A percentile compares a stretch with the other conserved stretches of the same genome.
These are phyloP conservation scores for Sebastes jordani DNA, from an alignment of 2,797 vertebrate genomes.

Conservation along the genomic window DNA sequence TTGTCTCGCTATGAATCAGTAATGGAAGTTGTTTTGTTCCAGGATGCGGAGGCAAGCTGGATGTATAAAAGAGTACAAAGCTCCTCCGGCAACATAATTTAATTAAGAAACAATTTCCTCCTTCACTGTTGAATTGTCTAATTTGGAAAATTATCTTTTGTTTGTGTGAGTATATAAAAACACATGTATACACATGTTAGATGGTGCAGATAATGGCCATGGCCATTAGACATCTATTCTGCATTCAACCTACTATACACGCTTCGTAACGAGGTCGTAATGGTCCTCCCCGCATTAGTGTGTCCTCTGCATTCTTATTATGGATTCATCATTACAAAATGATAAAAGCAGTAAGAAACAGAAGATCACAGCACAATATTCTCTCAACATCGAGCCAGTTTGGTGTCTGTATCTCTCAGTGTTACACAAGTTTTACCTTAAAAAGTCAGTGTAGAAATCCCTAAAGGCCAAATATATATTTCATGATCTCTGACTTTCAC, in stretches of 20 bases:
- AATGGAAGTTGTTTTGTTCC: neutral
- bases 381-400: neutral
- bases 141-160: neutral
- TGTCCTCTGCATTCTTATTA: neutral
- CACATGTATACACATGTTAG: neutral
- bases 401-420: neutral
- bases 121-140: neutral
- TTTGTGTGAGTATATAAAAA: neutral
- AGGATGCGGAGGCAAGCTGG: conserved; percentile 17
- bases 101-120: conserved; percentile 39
- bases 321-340: neutral
- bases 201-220: fast-evolving
- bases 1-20: neutral
- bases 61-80: neutral
- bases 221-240: neutral
- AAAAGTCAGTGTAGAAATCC: neutral
- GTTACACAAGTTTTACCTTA: neutral
- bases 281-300: neutral
- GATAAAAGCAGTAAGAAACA: neutral
- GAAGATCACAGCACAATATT: neutral
- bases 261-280: neutral
- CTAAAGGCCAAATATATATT: neutral
- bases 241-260: neutral
- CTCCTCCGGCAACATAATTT: conserved; percentile 26
- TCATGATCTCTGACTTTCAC: neutral